phyloP scores from a whole-genome alignment of 2,113 vertebrate species.

The Bujurquina vittata region DNA sequence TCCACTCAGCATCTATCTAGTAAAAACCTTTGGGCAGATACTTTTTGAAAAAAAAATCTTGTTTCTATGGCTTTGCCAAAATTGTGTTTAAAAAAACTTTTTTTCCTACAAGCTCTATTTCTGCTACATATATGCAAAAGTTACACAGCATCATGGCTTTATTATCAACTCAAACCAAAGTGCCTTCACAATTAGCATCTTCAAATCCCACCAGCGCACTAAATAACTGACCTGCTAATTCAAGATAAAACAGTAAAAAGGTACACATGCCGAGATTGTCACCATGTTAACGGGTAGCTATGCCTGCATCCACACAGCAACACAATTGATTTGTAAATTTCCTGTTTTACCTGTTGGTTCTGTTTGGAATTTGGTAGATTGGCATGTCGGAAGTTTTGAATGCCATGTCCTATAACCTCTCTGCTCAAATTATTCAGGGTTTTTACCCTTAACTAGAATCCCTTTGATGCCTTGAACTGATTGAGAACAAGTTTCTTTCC shows the following conservation, averaged over 20 bases:
- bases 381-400: background rate
- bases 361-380: background rate
- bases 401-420: background rate
- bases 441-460: fast-evolving
- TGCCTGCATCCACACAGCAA: background rate
- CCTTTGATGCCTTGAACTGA: background rate
- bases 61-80: too few species aligned
- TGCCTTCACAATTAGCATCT: too few species aligned
- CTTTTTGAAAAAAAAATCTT: too few species aligned
- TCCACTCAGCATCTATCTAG: too few species aligned
- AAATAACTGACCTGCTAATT: background rate
- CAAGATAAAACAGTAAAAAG: background rate
- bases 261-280: background rate
- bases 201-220: too few species aligned
- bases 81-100: too few species aligned
- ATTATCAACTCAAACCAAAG: background rate
- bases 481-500: background rate
- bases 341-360: background rate
- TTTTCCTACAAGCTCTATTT: background rate
- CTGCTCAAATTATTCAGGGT: background rate
- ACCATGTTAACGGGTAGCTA: background rate
- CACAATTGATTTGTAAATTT: background rate
- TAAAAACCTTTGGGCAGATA: too few species aligned
- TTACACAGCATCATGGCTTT: background rate
- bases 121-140: too few species aligned